Evolutionary conservation across 1,140 invertebrate species (phyloP).

Genomic region (Sitobion miscanthi): DNA sequence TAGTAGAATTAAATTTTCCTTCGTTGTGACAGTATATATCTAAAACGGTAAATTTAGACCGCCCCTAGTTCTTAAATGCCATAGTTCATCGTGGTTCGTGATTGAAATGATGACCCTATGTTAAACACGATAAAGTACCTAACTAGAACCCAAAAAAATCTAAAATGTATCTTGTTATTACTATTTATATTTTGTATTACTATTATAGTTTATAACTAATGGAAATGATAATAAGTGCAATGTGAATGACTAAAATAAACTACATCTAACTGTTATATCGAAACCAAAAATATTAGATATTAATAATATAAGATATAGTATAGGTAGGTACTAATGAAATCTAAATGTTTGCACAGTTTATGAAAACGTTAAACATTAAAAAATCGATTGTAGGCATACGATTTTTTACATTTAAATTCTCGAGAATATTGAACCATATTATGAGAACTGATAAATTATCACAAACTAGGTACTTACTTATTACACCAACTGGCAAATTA

Average conservation of each 20-base stretch:
- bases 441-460: background rate
- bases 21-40: no score
- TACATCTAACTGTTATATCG: background rate
- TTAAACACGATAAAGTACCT: background rate
- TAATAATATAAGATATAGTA: background rate
- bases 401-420: background rate
- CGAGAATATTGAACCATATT: background rate
- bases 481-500: background rate
- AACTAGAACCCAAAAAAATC: background rate
- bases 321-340: background rate
- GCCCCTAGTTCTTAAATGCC: background rate
- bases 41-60: background rate
- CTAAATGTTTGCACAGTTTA: background rate
- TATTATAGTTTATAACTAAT: background rate
- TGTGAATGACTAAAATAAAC: background rate
- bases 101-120: background rate
- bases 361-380: background rate
- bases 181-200: background rate
- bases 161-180: background rate
- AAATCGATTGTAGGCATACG: background rate
- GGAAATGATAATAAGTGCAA: background rate
- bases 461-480: background rate
- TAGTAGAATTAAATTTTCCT: background rate
- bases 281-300: background rate
- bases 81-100: background rate